phyloP scores from a whole-genome alignment of 30 jellyfish, hydroid and myxozoan genomes.

The Chrysaora quinquecirrha region DNA sequence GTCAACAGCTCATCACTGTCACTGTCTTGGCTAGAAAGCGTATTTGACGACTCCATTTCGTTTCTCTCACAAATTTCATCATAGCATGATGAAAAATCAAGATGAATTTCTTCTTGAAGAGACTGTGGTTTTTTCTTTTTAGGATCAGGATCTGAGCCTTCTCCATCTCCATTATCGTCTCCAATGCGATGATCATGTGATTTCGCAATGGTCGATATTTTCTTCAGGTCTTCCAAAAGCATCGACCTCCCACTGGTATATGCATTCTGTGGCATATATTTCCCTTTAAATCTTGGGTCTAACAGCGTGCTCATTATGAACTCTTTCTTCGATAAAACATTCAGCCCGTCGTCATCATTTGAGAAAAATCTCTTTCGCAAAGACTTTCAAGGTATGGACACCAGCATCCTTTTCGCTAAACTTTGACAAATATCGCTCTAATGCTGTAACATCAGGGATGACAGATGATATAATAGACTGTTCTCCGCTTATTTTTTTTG shows the following conservation, averaged over 20 bases:
- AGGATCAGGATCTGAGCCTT: constrained; percentile 5
- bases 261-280: constrained; percentile 44
- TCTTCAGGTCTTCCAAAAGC: constrained; percentile 36
- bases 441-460: constrained; percentile 36
- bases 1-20: background rate
- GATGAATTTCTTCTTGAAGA: constrained; percentile 37
- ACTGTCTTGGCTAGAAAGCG: background rate
- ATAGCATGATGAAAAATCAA: constrained; percentile 27
- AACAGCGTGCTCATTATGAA: constrained; percentile 19
- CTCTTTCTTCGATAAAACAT: background rate
- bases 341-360: constrained; percentile 13
- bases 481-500: constrained; percentile 5
- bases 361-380: constrained; percentile 32
- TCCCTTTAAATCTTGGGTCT: constrained; percentile 28
- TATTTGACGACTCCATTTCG: constrained; percentile 7
- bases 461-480: constrained; percentile 20
- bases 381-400: background rate
- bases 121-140: constrained; percentile 36
- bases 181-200: background rate
- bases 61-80: constrained; percentile 35
- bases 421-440: background rate
- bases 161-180: background rate
- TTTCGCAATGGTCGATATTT: constrained; percentile 9
- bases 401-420: background rate
- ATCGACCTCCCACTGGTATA: constrained; percentile 3